Evolutionary conservation across 2,797 vertebrate species (phyloP).

Genomic region (Tauraco hartlaubi): DNA sequence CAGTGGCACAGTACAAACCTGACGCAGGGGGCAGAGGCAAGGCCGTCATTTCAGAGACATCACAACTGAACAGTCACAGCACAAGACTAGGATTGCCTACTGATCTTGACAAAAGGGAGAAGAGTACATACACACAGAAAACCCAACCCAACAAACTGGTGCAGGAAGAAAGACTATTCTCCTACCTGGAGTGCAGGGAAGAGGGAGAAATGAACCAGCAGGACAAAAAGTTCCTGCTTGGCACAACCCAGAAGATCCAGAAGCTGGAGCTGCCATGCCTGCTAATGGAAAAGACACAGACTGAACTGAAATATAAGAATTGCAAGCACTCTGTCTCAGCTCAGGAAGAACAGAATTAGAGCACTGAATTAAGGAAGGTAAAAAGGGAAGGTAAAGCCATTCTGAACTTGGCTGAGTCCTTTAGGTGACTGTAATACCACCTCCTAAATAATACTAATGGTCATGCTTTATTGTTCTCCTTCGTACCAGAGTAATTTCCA

Average conservation of each 20-base stretch:
- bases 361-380: not conserved
- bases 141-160: not conserved
- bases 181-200: conserved; percentile 78
- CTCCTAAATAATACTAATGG: not conserved
- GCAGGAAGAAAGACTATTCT: not conserved
- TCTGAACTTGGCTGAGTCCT: not conserved
- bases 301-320: not conserved
- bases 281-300: not conserved
- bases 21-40: not conserved
- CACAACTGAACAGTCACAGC: not conserved
- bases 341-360: not conserved
- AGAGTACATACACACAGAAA: not conserved
- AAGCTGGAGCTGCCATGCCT: not conserved
- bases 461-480: rapidly evolving
- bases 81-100: too few species aligned
- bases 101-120: not conserved
- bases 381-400: not conserved
- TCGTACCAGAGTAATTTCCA: conserved; percentile 22
- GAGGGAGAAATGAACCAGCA: conserved; percentile 80
- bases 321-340: not conserved
- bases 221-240: conserved; percentile 87
- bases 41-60: not conserved
- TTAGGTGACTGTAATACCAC: not conserved
- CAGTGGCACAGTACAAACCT: conserved; percentile 85
- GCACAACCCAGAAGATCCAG: conserved; percentile 81